These are phyloP conservation scores for Lomographa bimaculata DNA, from an alignment of 2,888 invertebrate species.

Conservation along the genomic window DNA sequence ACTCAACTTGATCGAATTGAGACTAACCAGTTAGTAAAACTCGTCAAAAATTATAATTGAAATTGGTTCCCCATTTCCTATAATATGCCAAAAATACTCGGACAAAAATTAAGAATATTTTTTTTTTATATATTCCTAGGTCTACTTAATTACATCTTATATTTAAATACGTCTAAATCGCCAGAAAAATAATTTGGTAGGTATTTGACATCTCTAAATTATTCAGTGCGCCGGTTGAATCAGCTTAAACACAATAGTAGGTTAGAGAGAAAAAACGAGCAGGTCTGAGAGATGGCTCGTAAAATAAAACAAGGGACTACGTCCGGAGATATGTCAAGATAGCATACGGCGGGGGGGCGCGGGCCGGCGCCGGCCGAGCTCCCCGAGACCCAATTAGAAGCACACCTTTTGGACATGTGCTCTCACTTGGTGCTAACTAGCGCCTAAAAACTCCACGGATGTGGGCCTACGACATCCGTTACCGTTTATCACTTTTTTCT, in stretches of 20 bases:
- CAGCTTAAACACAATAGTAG: conserved; percentile 69
- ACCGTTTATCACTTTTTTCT: conserved; percentile 66
- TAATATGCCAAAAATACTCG: too few relatives aligned
- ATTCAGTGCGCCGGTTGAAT: conserved; percentile 63
- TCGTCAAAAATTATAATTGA: too few relatives aligned
- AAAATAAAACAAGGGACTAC: conserved; percentile 80
- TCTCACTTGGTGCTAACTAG: conserved; percentile 71
- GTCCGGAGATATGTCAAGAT: conserved; percentile 83
- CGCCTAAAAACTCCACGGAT: conserved; percentile 66
- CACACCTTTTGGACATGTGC: conserved; percentile 83
- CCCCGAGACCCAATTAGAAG: conserved; percentile 80
- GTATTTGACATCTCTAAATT: conserved; percentile 70
- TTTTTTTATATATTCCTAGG: too few relatives aligned
- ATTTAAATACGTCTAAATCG: too few relatives aligned
- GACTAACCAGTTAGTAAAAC: too few relatives aligned
- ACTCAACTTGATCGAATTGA: too few relatives aligned
- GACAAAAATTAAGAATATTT: too few relatives aligned
- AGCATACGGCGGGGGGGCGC: conserved; percentile 73
- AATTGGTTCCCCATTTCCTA: too few relatives aligned
- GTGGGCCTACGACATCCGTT: conserved; percentile 67
- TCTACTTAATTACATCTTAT: too few relatives aligned
- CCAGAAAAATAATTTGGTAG: too few relatives aligned
- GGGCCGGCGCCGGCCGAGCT: conserved; percentile 62
- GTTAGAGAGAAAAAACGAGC: conserved; percentile 60
- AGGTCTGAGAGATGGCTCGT: conserved; percentile 75